Base-by-base conservation (phyloP, 2,888 invertebrate species). In the Oscheius myriophilus region DNA sequence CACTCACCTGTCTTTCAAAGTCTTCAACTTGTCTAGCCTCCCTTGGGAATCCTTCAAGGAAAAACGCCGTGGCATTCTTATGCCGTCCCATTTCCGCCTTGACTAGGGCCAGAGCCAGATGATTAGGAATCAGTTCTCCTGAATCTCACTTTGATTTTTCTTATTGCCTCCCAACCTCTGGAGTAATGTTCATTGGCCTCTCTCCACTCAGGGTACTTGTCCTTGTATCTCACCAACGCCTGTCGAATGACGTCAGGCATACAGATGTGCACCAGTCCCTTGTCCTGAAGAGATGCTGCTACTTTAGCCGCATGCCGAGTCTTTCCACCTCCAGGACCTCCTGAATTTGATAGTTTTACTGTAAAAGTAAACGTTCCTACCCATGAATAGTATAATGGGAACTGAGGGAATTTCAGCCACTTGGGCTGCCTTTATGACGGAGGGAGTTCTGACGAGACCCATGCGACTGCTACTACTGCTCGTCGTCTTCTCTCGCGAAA, bases 311-410 rank as follows among this genome's bases (percentile, higher is more conserved):
- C 86, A 55, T 84, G 82, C 6, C 81, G 69, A 14, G 86, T 85
- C 68, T 87, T 87, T 0, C 82, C 82, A 0, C 85, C 86, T n/a
- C 86, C 86, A 0, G 86, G 86, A 1, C 86, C 86, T 12, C 86
- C 86, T 86, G 59, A 9, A 7, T 42, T 42, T n/a, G 18, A n/a
- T 21, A 16, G 6, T 42, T 39, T 25, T 25, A 26, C 11, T 18
- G 26, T 3, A 61, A 7, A 49, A 18, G 2, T 49, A n/a, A n/a
- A 18, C 2, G 18, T 11, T 65, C 76, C 26, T 54, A 84, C 85
- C 86, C 81, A 86, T 86, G 62, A 86, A 86, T 4, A 86, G 71
- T 46, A 86, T 79, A 18, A 86, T 76, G 9, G 86, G 86, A 11
- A 86, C 85, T 70, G 82, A 75, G n/a, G 83, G 81, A 26, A 86